Base-by-base conservation (phyloP, 2,797 vertebrate genomes). In the Lerista edwardsae region DNA sequence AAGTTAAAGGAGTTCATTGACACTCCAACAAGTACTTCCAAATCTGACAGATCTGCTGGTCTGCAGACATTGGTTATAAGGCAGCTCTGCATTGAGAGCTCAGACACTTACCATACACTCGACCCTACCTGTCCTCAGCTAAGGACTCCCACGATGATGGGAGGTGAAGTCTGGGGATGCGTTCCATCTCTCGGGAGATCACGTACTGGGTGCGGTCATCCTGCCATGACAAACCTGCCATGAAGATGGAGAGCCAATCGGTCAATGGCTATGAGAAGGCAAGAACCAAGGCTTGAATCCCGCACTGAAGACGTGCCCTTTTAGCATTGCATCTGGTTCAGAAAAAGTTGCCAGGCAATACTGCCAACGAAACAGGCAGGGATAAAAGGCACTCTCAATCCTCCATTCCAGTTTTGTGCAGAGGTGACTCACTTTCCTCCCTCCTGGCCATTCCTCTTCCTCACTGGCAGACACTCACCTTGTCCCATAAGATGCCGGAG, bases 131-230 rank as follows among this genome's bases (percentile, higher is more conserved):
- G 90, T 96, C 95, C 87, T 92, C 93, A 34, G 89, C 80, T 0
- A 9, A 83, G 0, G 92, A 86, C 27, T 96, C 96, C 91, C 92
- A 84, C 0, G 89, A 86, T 68, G 93, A 87, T 0, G 96, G 86
- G 0, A 91, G 83, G 61, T 72, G 95, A 64, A 96, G 95, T 72
- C 97, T 97, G 15, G 98, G 98, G 83, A 99, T 97, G 83, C 97
- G 97, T 72, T 97, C 98, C 96, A 99, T 97, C 96, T 99, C 98
- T 95, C 97, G 98, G 3, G 98, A 97, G 93, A 99, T 97, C 91
- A 99, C 97, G 73, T 97, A 97, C 89, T 99, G 98, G 1, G 98
- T 99, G 93, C 99, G 96, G 91, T 98, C 97, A 84, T 99, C 97
- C 82, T 98, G 98, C 98, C 98, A 99, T 0, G 98, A 99, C 87